Percentiles rank a stretch among this genome's conserved stretches.
Conservation (phyloP, 1,140 invertebrate species). For the Triops longicaudatus region DNA sequence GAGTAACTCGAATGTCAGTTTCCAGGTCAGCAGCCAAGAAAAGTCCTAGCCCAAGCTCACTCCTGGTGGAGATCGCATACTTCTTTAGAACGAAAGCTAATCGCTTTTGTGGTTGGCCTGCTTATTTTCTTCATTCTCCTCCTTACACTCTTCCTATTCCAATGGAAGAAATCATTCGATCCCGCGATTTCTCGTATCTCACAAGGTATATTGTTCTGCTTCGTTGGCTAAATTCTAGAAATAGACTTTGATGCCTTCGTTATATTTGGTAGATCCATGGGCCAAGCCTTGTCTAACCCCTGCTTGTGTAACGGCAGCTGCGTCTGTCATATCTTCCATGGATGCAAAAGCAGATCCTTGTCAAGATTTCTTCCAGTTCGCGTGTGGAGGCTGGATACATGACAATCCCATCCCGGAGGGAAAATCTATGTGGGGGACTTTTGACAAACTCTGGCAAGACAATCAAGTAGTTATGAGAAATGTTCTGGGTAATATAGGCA, state of each 20-base stretch:
- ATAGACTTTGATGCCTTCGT: neutral
- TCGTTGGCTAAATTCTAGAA: neutral
- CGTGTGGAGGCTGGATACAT: conserved; percentile 87
- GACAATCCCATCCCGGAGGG: conserved; percentile 75
- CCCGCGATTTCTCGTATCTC: neutral
- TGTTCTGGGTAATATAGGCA: conserved; percentile 52
- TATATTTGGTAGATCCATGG: conserved; percentile 30
- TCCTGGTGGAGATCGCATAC: conserved; percentile 21
- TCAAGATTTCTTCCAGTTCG: conserved; percentile 88
- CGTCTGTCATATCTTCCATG: conserved; percentile 72
- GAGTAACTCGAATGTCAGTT: conserved; percentile 15
- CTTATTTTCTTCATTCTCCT: neutral
- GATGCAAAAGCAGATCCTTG: conserved; percentile 74
- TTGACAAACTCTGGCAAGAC: conserved; percentile 82
- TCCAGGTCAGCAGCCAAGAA: conserved; percentile 7
- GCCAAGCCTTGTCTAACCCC: conserved; percentile 58
- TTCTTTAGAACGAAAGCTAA: conserved; percentile 17
- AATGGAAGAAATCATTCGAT: neutral
- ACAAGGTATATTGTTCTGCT: neutral
- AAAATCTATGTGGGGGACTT: conserved; percentile 90
- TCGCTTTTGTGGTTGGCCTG: neutral
- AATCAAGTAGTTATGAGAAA: conserved; percentile 89
- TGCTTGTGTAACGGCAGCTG: conserved; percentile 75
- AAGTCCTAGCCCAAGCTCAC: neutral
- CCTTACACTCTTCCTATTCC: neutral